A percentile compares a stretch with the other conserved stretches of the same genome.
These are phyloP conservation scores for Timandra comae DNA, from an alignment of 2,888 invertebrate species.

Conservation along the genomic window DNA sequence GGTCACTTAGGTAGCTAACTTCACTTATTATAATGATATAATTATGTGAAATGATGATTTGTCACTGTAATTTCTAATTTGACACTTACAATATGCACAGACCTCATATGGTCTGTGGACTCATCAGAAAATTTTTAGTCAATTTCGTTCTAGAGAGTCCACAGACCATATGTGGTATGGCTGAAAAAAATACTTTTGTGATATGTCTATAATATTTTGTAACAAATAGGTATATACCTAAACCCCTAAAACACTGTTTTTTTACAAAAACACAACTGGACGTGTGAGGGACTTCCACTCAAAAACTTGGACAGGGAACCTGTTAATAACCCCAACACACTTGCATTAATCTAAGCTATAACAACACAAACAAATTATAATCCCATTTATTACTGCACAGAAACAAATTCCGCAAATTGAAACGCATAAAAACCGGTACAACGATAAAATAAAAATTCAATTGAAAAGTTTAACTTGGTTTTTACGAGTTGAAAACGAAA, in stretches of 20 bases:
- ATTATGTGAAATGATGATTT: not conserved
- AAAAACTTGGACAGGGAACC: too few species aligned
- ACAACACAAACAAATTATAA: not conserved
- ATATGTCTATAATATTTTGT: not conserved
- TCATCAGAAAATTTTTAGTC: too few species aligned
- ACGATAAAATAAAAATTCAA: constrained; percentile 53
- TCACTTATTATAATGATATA: not conserved
- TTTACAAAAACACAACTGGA: not conserved
- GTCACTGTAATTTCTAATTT: not conserved
- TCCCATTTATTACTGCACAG: not conserved
- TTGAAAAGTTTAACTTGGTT: constrained; percentile 50
- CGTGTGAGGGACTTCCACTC: not conserved
- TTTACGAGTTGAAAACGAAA: constrained; percentile 49
- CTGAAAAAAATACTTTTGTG: not conserved
- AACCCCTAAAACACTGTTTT: not conserved
- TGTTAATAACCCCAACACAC: too few species aligned
- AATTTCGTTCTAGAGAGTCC: too few species aligned
- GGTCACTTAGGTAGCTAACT: not conserved
- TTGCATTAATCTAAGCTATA: not conserved
- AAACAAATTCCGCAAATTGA: constrained; percentile 33
- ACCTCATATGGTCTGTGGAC: too few species aligned
- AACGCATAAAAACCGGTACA: constrained; percentile 35
- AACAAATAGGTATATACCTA: not conserved
- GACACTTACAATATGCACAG: constrained; percentile 3
- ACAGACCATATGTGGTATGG: constrained; percentile 1